Percentiles rank a stretch among this genome's conserved stretches.
Conservation (phyloP, 2,888 invertebrate species). For the Thelaira solivaga region DNA sequence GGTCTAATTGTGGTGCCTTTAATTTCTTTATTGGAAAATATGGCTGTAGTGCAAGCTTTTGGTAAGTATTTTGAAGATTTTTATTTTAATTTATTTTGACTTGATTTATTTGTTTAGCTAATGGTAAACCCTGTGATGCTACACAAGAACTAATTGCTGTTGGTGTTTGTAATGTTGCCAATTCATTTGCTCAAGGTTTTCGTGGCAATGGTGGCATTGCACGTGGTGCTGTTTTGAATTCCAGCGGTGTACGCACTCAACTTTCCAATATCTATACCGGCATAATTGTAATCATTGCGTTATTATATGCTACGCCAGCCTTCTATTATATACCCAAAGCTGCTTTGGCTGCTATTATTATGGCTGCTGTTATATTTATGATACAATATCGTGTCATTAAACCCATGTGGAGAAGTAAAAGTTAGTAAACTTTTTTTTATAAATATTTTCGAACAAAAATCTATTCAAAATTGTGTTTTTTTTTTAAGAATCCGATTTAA, state of each 20-base stretch:
- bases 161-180: constrained; percentile 86
- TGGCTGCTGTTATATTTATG: constrained; percentile 95
- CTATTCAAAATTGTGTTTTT: background rate
- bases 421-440: constrained; percentile 79
- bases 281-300: constrained; percentile 87
- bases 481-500: constrained; percentile 87
- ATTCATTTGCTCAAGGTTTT: constrained; percentile 91
- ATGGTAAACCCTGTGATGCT: constrained; percentile 90
- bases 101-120: constrained; percentile 76
- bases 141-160: constrained; percentile 94
- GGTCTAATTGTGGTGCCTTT: constrained; percentile 92
- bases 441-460: background rate
- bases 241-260: constrained; percentile 92
- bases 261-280: constrained; percentile 90
- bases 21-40: constrained; percentile 91
- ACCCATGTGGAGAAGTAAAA: constrained; percentile 93
- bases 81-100: background rate
- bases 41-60: constrained; percentile 81
- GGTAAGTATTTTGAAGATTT: constrained; percentile 64
- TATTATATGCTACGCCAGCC: constrained; percentile 91
- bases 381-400: constrained; percentile 90
- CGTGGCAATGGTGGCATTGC: constrained; percentile 89
- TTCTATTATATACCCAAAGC: constrained; percentile 93
- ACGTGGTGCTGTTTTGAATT: constrained; percentile 91
- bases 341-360: constrained; percentile 91